Conservation (phyloP, 1,140 invertebrate genomes). For the Potamilus streckersoni region DNA sequence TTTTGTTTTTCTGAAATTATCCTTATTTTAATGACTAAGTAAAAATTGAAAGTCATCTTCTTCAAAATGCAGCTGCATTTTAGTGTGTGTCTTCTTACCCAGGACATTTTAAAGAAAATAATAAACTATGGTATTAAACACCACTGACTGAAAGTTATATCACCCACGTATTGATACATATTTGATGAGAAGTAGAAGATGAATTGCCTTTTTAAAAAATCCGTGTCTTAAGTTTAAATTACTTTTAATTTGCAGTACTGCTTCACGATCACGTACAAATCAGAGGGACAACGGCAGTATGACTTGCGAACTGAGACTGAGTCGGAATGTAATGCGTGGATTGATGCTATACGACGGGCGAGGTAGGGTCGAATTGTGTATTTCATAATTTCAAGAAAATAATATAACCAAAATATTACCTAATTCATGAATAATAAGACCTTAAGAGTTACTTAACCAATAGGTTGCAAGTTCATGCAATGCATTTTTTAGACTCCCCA, state of each 20-base stretch:
- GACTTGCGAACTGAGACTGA: conserved; percentile 87
- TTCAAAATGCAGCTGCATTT: no score
- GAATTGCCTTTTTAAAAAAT: no score
- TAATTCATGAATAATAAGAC: neutral
- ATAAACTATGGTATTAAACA: no score
- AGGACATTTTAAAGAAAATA: no score
- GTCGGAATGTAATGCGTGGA: conserved; percentile 89
- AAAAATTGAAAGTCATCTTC: no score
- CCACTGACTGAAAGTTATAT: no score
- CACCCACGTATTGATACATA: no score
- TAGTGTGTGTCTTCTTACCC: no score
- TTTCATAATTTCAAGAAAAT: neutral
- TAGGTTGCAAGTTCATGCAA: neutral
- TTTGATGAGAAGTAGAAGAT: no score
- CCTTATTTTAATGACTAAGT: no score
- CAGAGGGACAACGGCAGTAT: conserved; percentile 87
- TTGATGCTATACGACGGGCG: conserved; percentile 87
- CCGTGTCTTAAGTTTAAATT: neutral
- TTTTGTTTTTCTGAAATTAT: no score
- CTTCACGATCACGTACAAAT: conserved; percentile 89
- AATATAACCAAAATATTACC: neutral
- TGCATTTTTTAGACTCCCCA: no score
- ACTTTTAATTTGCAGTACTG: conserved; percentile 79
- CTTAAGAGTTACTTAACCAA: neutral
- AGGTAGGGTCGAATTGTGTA: conserved; percentile 73